Evolutionary conservation across 2,113 vertebrate genomes (phyloP).

Genomic region (Dryoscopus gambensis): DNA sequence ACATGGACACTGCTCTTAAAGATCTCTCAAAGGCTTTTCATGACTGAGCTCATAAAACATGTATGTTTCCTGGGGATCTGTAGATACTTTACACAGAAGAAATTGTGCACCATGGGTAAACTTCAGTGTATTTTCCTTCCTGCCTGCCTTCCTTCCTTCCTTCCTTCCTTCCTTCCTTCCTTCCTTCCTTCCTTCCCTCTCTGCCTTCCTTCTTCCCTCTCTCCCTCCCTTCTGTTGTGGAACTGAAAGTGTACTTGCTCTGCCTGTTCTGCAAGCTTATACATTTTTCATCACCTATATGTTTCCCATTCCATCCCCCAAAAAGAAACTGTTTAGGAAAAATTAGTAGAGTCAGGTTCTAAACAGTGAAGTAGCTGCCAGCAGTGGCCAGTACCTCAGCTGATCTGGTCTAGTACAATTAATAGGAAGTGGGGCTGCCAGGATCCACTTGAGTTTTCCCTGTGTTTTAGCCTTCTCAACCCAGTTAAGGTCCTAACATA

Average conservation of each 20-base stretch:
- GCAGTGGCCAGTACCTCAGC: neutral
- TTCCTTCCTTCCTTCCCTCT: rapidly evolving
- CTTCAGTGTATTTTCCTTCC: neutral
- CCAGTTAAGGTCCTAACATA: neutral
- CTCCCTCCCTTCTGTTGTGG: neutral
- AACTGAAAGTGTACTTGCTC: neutral
- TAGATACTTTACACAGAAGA: neutral
- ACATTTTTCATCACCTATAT: neutral
- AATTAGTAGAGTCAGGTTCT: neutral
- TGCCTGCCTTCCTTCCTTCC: neutral
- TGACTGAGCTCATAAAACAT: neutral
- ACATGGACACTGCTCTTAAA: neutral
- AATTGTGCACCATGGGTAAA: neutral
- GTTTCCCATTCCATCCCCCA: neutral
- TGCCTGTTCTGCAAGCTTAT: neutral
- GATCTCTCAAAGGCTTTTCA: neutral
- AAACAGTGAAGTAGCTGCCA: neutral
- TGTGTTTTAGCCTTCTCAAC: neutral
- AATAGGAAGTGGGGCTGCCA: neutral
- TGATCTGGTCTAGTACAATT: neutral
- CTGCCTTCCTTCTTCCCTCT: rapidly evolving
- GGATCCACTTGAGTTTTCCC: neutral
- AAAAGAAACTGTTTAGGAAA: neutral
- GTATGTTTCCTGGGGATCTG: neutral
- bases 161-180: too few species aligned